Percentiles rank a stretch among this genome's conserved stretches.
phyloP scores from a whole-genome alignment of 2,797 vertebrate genomes.

The Nyctibius grandis region DNA sequence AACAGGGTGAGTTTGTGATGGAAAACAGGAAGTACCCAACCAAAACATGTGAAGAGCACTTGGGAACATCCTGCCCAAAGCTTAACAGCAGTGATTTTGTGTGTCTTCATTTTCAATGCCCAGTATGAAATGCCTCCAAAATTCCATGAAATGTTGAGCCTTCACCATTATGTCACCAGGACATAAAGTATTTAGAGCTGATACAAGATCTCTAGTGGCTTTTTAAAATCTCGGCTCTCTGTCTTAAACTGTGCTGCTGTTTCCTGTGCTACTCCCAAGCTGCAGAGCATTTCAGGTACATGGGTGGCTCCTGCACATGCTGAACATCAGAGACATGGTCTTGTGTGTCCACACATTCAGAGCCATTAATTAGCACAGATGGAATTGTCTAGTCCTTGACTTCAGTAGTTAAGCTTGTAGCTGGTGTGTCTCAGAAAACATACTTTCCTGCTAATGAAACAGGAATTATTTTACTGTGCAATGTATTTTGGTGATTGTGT shows the following conservation, averaged over 20 bases:
- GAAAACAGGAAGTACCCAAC: background rate
- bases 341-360: background rate
- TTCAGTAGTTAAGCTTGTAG: background rate
- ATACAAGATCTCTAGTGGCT: background rate
- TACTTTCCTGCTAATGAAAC: conserved; percentile 73
- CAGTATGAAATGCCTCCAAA: background rate
- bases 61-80: background rate
- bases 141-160: background rate
- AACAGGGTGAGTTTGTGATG: background rate
- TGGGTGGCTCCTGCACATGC: background rate
- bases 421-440: conserved; percentile 72
- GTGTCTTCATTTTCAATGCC: background rate
- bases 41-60: background rate
- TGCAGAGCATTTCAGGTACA: rapidly evolving
- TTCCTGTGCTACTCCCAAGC: background rate
- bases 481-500: background rate
- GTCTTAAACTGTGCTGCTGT: background rate
- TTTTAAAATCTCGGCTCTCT: background rate
- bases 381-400: background rate
- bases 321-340: background rate
- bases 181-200: background rate
- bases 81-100: background rate
- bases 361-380: background rate
- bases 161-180: background rate
- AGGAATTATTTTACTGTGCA: background rate